Percentiles rank a stretch among this genome's conserved stretches.
These are phyloP conservation scores for Diplodus sargus DNA, from an alignment of 2,797 vertebrate genomes.

Conservation along the genomic window DNA sequence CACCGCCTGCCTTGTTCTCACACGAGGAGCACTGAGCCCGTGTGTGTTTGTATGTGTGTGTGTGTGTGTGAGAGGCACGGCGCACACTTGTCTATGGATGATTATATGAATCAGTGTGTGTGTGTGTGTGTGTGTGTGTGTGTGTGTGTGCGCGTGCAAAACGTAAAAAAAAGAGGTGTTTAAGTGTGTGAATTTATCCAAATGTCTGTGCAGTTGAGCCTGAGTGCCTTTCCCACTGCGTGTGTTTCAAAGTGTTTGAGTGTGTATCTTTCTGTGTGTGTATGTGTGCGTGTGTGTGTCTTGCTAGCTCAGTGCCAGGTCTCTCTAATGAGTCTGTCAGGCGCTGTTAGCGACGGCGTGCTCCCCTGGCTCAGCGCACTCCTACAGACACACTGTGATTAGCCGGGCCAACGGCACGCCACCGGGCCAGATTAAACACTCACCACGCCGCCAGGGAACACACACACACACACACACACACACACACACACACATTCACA, in stretches of 20 bases:
- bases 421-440: conserved; percentile 86
- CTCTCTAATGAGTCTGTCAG: conserved; percentile 87
- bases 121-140: conserved; percentile 5
- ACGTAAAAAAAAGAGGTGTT: conserved; percentile 52
- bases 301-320: conserved; percentile 83
- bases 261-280: conserved; percentile 54
- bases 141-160: conserved; percentile 29
- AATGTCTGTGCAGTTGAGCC: conserved; percentile 67
- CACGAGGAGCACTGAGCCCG: conserved; percentile 66
- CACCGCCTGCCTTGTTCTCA: conserved; percentile 82
- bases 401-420: conserved; percentile 86
- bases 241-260: conserved; percentile 62
- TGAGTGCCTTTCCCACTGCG: conserved; percentile 70
- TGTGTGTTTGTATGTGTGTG: conserved; percentile 42
- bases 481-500: conserved; percentile 64
- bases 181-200: conserved; percentile 74
- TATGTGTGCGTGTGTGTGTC: conserved; percentile 52
- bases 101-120: conserved; percentile 67
- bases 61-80: conserved; percentile 18
- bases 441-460: conserved; percentile 79
- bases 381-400: conserved; percentile 86
- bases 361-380: conserved; percentile 80
- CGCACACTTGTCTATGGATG: conserved; percentile 51
- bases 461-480: conserved; percentile 61
- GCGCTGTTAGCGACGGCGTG: conserved; percentile 83